Evolutionary conservation across 2,113 vertebrate species (phyloP).

Genomic region (Elgaria multicarinata): DNA sequence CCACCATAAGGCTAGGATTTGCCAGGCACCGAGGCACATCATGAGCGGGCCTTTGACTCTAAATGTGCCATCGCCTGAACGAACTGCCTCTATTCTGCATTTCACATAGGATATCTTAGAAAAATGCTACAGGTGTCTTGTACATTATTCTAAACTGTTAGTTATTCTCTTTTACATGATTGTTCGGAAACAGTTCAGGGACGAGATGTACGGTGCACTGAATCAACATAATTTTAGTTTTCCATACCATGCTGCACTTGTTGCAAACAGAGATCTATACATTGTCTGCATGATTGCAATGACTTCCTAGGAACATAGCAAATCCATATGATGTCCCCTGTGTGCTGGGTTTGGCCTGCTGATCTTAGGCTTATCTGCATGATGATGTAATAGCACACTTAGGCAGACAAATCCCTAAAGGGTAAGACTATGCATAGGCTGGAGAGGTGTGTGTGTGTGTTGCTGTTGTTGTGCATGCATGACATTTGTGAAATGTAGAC

Average conservation of each 20-base stretch:
- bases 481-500: constrained; percentile 14
- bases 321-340: constrained; percentile 5
- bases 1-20: neutral
- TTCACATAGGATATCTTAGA: constrained; percentile 23
- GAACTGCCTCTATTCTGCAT: constrained; percentile 25
- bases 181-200: constrained; percentile 42
- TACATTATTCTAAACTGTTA: constrained; percentile 32
- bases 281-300: constrained; percentile 17
- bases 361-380: constrained; percentile 27
- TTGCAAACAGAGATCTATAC: constrained; percentile 12
- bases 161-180: constrained; percentile 18
- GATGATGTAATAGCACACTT: constrained; percentile 23
- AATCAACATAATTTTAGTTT: constrained; percentile 30
- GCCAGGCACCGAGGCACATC: constrained; percentile 7
- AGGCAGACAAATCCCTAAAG: constrained; percentile 8
- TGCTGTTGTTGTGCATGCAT: neutral
- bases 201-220: constrained; percentile 14
- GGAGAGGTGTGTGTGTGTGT: neutral
- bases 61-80: constrained; percentile 46
- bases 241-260: neutral
- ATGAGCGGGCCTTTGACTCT: constrained; percentile 34
- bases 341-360: constrained; percentile 20
- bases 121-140: constrained; percentile 37
- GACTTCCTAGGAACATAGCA: constrained; percentile 13
- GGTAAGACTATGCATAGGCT: neutral